Percentiles rank a stretch among this genome's conserved stretches.
Evolutionary conservation across 2,113 vertebrate species (phyloP).

Genomic region (Morphnarchus princeps): DNA sequence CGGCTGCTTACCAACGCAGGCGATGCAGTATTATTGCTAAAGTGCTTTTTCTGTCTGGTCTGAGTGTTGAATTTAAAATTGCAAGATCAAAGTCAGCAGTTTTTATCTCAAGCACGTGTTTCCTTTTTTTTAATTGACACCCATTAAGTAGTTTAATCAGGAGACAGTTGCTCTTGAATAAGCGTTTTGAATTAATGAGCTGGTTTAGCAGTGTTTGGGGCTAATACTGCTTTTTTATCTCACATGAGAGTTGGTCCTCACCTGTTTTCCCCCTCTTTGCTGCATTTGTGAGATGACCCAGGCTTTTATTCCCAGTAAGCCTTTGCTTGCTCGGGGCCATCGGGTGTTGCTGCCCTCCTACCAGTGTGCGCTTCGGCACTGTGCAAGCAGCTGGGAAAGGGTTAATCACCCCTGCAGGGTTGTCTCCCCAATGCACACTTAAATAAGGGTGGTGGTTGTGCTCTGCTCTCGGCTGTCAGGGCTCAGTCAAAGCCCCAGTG

Average conservation of each 20-base stretch:
- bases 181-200: background rate
- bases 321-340: fast-evolving
- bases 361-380: fast-evolving
- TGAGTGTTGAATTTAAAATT: fast-evolving
- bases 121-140: background rate
- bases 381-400: background rate
- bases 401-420: background rate
- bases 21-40: fast-evolving
- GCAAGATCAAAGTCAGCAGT: background rate
- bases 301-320: background rate
- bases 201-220: background rate
- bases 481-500: fast-evolving
- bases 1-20: fast-evolving
- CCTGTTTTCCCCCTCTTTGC: background rate
- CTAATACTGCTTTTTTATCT: background rate
- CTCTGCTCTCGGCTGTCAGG: background rate
- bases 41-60: background rate
- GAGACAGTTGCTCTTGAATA: background rate
- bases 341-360: fast-evolving
- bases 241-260: fast-evolving
- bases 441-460: no score
- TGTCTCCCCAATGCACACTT: fast-evolving
- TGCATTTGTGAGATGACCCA: background rate
- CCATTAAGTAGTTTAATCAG: background rate
- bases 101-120: background rate